Evolutionary conservation across 2,113 vertebrate species (phyloP).

Genomic region (Dasyprocta punctata): DNA sequence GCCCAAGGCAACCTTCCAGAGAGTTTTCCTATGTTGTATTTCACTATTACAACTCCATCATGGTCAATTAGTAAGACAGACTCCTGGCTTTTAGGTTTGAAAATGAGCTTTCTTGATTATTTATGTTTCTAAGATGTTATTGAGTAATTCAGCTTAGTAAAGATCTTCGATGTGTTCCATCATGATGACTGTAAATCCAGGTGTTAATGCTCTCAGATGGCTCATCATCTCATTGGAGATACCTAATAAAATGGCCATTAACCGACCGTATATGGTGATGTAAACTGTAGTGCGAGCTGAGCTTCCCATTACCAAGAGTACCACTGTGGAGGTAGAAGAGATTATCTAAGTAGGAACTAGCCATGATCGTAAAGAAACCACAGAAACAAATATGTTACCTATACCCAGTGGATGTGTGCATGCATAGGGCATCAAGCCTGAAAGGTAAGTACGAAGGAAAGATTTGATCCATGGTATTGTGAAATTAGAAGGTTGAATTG

Average conservation of each 20-base stretch:
- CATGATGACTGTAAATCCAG: constrained; percentile 89
- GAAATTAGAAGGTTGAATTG: constrained; percentile 52
- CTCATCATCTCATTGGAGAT: constrained; percentile 85
- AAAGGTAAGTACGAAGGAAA: not conserved
- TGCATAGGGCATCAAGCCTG: not conserved
- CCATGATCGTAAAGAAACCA: constrained; percentile 76
- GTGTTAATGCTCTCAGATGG: constrained; percentile 89
- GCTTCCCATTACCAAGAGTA: constrained; percentile 84
- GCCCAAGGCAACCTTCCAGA: constrained; percentile 73
- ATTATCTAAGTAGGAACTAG: constrained; percentile 82
- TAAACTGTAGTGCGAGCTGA: constrained; percentile 82
- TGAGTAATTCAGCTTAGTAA: constrained; percentile 88
- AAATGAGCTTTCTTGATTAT: constrained; percentile 90
- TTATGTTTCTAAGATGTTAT: constrained; percentile 90
- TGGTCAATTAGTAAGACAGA: constrained; percentile 89
- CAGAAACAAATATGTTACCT: constrained; percentile 58
- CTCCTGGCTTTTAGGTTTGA: constrained; percentile 88
- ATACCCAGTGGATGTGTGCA: constrained; percentile 36
- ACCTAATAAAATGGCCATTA: constrained; percentile 90
- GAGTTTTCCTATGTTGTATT: constrained; percentile 86
- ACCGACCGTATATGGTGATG: constrained; percentile 82
- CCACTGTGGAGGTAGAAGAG: constrained; percentile 78
- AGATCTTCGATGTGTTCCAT: constrained; percentile 86
- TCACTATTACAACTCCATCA: constrained; percentile 91
- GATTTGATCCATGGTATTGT: not conserved